These are phyloP conservation scores for Brotula barbata DNA, from an alignment of 2,797 vertebrate species.

Conservation along the genomic window DNA sequence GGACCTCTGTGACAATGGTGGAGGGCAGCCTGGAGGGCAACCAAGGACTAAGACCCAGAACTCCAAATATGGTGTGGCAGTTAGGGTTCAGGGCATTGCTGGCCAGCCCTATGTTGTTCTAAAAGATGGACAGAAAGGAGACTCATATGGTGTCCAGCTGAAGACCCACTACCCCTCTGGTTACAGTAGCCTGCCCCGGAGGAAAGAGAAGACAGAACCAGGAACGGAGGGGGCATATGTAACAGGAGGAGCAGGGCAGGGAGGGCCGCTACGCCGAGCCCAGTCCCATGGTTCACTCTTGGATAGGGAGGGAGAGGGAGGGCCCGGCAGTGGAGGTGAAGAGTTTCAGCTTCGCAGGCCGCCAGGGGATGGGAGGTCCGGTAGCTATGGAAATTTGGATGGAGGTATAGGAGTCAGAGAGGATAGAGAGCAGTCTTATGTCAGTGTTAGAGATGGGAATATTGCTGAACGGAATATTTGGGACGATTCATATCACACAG, in stretches of 20 bases:
- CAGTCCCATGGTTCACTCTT: conserved; percentile 88
- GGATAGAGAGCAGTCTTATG: conserved; percentile 41
- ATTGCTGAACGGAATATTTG: conserved; percentile 59
- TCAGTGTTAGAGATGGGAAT: conserved; percentile 23
- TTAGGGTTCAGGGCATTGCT: conserved; percentile 91
- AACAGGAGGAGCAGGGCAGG: conserved; percentile 46
- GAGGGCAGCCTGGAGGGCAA: conserved; percentile 67
- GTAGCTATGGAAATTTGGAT: conserved; percentile 79
- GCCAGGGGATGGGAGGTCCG: conserved; percentile 69
- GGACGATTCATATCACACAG: conserved; percentile 61
- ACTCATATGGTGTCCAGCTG: conserved; percentile 92
- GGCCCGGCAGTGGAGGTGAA: conserved; percentile 17
- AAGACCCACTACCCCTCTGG: conserved; percentile 61
- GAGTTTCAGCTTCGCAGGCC: conserved; percentile 64
- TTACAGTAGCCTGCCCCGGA: conserved; percentile 78
- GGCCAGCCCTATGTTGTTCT: conserved; percentile 95
- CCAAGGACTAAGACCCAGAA: conserved; percentile 50
- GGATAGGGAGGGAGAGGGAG: conserved; percentile 69
- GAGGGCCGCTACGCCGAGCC: conserved; percentile 78
- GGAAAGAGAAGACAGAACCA: conserved; percentile 60
- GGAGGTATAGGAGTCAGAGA: conserved; percentile 63
- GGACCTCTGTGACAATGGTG: conserved; percentile 73
- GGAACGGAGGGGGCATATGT: conserved; percentile 35
- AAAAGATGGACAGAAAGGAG: conserved; percentile 86
- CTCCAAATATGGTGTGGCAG: conserved; percentile 87